Evolutionary conservation across 2,888 invertebrate species (phyloP), one percentile per base, ranked within the genome.

Genomic region (Sericinus montela): DNA sequence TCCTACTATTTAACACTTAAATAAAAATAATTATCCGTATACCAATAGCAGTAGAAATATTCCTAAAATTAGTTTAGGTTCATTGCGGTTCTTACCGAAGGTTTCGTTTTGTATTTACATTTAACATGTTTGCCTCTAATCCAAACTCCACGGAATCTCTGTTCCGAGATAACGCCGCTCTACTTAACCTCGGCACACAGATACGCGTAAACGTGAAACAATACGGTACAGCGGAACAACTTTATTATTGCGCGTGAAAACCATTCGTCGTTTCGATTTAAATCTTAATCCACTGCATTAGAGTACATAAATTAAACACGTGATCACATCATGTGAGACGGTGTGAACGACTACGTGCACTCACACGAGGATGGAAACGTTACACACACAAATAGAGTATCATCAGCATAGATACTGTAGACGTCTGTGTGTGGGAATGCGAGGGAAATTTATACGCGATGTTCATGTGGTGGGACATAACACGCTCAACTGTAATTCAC

Each of bases 131-230:
- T 64, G 67, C 69, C 66, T 69, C 65, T 77, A 80, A 80, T 73
- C 72, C 67, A 59, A 75, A 69, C 87, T 87, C 88, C 65, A 86
- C 70, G 70, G 82, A 78, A 81, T 78, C 79, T 78, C 78, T 87
- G 83, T 88, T 79, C 86, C 54, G 73, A 86, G 86, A 86, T 86
- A 86, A 87, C 82, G 68, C 85, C 86, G 88, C 88, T 87, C 88
- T 86, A 87, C 88, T 88, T 88, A 87, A 87, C 88, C 84, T 84
- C 83, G 75, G 72, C 83, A 85, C 86, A 87, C 85, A 85, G 79
- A 84, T 76, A 77, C 78, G 80, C 80, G 81, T 85, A 83, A 86
- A 85, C 85, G 82, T 84, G 85, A 84, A 87, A 88, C 87, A 88
- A 88, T 88, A 88, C 87, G 86, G 86, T 86, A 86, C 78, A 83